A percentile compares a stretch with the other conserved stretches of the same genome.
phyloP scores from a whole-genome alignment of 2,113 vertebrate species.

The Nestor notabilis region DNA sequence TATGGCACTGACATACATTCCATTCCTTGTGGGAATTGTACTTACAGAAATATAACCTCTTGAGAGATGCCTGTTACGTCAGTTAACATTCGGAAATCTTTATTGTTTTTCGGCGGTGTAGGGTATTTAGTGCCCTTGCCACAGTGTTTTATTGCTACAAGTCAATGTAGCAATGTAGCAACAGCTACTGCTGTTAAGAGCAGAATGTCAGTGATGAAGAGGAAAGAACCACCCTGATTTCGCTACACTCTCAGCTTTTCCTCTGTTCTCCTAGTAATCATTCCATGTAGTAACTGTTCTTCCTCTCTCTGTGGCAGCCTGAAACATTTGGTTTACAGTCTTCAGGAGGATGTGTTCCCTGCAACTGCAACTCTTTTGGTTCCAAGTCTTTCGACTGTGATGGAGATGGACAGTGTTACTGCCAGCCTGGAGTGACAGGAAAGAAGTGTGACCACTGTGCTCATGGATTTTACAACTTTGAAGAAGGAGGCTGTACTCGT shows the following conservation, averaged over 20 bases:
- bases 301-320: constrained; percentile 71
- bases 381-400: constrained; percentile 96
- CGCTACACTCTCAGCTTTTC: neutral
- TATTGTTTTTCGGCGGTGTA: neutral
- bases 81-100: neutral
- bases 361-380: constrained; percentile 96
- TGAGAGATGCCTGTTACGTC: neutral
- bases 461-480: constrained; percentile 89
- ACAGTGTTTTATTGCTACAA: neutral
- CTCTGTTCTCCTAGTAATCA: neutral
- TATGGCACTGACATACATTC: neutral
- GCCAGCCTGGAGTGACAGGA: constrained; percentile 92
- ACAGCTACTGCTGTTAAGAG: neutral
- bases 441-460: constrained; percentile 93
- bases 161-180: neutral
- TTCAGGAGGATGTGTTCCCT: constrained; percentile 84
- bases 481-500: constrained; percentile 97
- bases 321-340: constrained; percentile 83
- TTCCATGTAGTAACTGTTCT: neutral
- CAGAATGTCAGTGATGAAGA: neutral
- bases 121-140: neutral
- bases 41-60: neutral
- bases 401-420: constrained; percentile 89
- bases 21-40: neutral
- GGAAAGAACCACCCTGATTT: neutral